These are phyloP conservation scores for Eunapius fragilis DNA, from an alignment of 37 sponge, comb jelly and placozoan genomes.

Conservation along the genomic window DNA sequence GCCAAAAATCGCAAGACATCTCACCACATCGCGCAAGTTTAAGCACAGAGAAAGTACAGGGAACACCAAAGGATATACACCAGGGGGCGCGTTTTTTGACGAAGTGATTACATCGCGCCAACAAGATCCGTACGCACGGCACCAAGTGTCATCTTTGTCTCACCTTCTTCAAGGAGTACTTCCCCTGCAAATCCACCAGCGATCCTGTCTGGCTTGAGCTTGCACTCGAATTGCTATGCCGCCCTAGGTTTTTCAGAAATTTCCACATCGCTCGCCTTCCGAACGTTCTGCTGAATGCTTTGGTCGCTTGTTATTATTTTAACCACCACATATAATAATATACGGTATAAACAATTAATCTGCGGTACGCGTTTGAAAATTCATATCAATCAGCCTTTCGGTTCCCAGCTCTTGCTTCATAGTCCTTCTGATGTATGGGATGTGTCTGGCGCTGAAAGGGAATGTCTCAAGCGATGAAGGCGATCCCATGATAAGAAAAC, in stretches of 20 bases:
- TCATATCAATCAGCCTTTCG: no score
- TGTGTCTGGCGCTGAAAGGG: neutral
- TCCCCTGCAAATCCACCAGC: slow-evolving; percentile 35
- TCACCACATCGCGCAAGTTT: neutral
- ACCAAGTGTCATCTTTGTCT: neutral
- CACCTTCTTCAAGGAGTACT: slow-evolving; percentile 59
- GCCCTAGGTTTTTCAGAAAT: slow-evolving; percentile 35
- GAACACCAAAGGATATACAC: neutral
- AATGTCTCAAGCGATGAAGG: neutral
- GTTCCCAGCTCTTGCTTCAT: no score
- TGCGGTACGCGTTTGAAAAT: no score
- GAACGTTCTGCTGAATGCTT: no score
- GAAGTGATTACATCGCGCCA: no score
- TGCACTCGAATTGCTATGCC: neutral
- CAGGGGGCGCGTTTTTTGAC: no score
- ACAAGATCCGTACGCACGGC: neutral
- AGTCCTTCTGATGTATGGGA: neutral
- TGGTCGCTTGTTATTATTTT: no score
- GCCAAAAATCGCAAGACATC: neutral
- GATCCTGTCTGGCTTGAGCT: slow-evolving; percentile 1
- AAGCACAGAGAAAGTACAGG: neutral
- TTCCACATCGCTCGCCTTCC: slow-evolving; percentile 69
- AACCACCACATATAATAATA: no score
- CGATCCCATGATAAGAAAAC: neutral
- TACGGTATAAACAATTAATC: no score